Evolutionary conservation across 2,888 invertebrate species (phyloP), one percentile per base, ranked within the genome.

Genomic region (Stictocephala bisonia): DNA sequence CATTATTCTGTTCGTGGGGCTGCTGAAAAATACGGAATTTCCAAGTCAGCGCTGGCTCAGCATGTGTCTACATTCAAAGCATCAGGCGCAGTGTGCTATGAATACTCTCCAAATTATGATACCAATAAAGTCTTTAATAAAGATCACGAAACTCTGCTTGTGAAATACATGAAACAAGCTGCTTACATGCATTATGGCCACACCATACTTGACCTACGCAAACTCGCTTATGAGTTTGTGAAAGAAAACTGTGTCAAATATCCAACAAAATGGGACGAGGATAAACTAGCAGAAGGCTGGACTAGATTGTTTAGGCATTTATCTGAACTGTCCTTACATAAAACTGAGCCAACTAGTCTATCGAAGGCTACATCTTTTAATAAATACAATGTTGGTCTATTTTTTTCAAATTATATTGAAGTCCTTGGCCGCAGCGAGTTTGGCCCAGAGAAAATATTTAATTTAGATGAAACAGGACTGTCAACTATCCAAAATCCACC

Each of bases 381-480:
- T 48, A 67, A 67, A 40, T 48, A 66, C 48, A 41, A 66, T 44
- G 66, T 66, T 66, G 66, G 66, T 35, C 66, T 66, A 35, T 66
- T 66, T 66, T 66, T 64, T 60, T 13, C 27, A 24, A 66, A 66
- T 22, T 44, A 66, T 66, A 66, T 35, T 66, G 66, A 66, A 26
- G 64, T 35, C 41, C 64, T 66, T 35, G 40, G 66, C 40, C 48
- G 29, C 18, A 66, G 40, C 44, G 7, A 68, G 7, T 74, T 75
- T 18, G 27, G 50, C 2, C 64, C 68, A 18, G 51, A 64, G 9
- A 48, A 72, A n/a, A 82, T 84, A 56, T 84, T 81, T 72, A 84
- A 84, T 76, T 72, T 82, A 22, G 84, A 84, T 78, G 84, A 85
- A 78, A 82, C 83, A 29, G 83, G 81, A 0, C 73, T 84, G 4